Evolutionary conservation across 2,113 vertebrate species (phyloP), one percentile per base, ranked within the genome.

Genomic region (Eurystomus gularis): DNA sequence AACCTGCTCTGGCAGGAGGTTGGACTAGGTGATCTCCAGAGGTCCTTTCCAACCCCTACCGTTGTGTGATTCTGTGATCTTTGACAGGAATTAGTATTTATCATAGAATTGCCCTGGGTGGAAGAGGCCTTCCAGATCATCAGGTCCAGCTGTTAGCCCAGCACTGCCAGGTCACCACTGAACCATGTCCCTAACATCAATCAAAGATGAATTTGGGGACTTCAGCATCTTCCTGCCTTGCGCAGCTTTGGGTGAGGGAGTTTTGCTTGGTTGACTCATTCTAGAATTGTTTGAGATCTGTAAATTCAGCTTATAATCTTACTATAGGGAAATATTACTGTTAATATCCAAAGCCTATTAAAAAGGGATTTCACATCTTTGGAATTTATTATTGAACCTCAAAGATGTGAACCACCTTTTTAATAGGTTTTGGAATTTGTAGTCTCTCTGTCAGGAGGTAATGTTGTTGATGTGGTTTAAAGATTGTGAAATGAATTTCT

Each of bases 291-390:
- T 69, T 39, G 81, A 73, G 28, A 78, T 82, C 40, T 81, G 65
- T 71, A 78, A 93, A 89, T 92, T 89, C 84, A 55, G 46, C n/a
- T 37, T 54, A 10, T 84, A 82, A 93, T 91, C 90, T 87, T 66
- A 21, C 92, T 75, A 2, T 8, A 55, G 61, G 69, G 78, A 75
- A 79, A 87, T 68, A 78, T 61, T 75, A 17, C 61, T 82, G 42
- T 73, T 95, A 84, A 93, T 89, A 94, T 75, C 60, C 65, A 85
- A 89, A 93, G 57, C 78, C 57, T 82, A 60, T 87, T 93, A 91
- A 93, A 94, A 87, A 81, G 19, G 58, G 84, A 79, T 91, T 97
- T 93, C n/a, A 62, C 57, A 51, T 87, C 64, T 84, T 33, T 68
- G 73, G 48, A 75, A 87, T 77, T 83, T 92, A 92, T 94, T 92